phyloP scores from a whole-genome alignment of 2,888 invertebrate species.

The Melinaea marsaeus region DNA sequence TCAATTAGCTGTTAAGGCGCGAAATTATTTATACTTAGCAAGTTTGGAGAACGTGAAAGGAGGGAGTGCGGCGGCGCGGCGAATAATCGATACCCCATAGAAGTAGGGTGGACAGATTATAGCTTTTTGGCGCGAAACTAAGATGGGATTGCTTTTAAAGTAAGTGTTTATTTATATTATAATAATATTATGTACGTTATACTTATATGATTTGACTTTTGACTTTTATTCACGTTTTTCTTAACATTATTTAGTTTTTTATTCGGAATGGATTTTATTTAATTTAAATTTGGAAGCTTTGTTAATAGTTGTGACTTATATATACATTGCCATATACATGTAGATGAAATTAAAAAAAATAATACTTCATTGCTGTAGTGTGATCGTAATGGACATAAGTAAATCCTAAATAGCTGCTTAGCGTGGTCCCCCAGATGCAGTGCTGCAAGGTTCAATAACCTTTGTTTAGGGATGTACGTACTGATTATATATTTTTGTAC shows the following conservation, averaged over 20 bases:
- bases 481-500: background rate
- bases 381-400: constrained; percentile 33
- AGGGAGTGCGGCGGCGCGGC: constrained; percentile 36
- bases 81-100: constrained; percentile 72
- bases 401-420: constrained; percentile 40
- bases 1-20: constrained; percentile 31
- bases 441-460: constrained; percentile 51
- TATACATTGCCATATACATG: background rate
- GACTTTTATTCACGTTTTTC: no score
- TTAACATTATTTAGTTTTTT: no score
- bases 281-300: no score
- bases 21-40: constrained; percentile 32
- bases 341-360: no score
- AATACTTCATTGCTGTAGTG: background rate
- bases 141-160: constrained; percentile 11
- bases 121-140: constrained; percentile 53
- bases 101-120: constrained; percentile 68
- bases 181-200: background rate
- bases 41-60: constrained; percentile 37
- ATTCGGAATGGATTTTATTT: no score
- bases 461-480: constrained; percentile 19
- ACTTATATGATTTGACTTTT: background rate
- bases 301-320: no score
- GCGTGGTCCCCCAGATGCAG: constrained; percentile 44
- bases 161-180: background rate